A percentile compares a stretch with the other conserved stretches of the same genome.
Conservation (phyloP, 2,797 vertebrate genomes). For the Schizothorax lantsangensis region DNA sequence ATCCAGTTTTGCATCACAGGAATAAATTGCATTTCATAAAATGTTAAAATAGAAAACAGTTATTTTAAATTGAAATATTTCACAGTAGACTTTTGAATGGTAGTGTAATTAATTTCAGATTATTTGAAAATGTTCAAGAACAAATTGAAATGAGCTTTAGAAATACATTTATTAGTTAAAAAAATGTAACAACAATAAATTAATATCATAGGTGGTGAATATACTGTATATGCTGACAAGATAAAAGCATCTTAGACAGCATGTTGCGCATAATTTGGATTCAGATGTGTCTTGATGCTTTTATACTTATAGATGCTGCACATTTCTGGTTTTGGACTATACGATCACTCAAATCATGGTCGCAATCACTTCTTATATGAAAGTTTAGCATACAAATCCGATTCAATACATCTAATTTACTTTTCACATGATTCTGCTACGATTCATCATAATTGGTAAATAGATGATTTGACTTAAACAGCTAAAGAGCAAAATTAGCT, state of each 20-base stretch:
- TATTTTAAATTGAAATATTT: neutral
- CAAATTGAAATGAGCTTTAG: neutral
- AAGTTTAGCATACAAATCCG: neutral
- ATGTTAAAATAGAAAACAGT: neutral
- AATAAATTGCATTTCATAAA: neutral
- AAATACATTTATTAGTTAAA: neutral
- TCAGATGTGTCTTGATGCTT: neutral
- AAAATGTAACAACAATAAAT: neutral
- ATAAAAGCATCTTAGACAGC: neutral
- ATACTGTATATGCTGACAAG: neutral
- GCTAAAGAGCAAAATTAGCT: neutral
- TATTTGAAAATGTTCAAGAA: neutral
- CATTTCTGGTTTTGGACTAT: neutral
- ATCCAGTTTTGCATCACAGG: too few species aligned
- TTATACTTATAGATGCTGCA: neutral
- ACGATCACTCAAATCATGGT: neutral
- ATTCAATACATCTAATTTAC: neutral
- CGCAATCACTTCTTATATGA: neutral
- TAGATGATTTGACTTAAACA: neutral
- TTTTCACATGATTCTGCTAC: slow-evolving; percentile 4
- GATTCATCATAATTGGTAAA: neutral
- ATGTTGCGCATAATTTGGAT: neutral
- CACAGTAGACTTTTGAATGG: neutral
- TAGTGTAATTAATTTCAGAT: neutral
- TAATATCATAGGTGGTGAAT: neutral